Percentiles rank a stretch among this genome's conserved stretches.
Conservation (phyloP, 2,113 vertebrate species). For the Pseudolaguvia tuberculata region DNA sequence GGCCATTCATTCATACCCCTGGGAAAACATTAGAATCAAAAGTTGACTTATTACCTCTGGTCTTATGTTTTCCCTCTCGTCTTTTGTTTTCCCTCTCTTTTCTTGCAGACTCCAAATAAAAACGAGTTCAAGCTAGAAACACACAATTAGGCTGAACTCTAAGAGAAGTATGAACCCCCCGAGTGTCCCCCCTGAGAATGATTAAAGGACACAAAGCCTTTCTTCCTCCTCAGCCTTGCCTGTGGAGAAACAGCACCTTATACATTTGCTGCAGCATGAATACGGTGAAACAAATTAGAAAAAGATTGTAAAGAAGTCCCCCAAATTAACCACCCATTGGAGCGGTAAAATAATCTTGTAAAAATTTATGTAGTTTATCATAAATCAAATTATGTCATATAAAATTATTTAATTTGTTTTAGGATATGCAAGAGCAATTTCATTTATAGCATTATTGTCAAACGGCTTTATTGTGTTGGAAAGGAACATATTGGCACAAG, state of each 20-base stretch:
- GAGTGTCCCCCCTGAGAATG: slow-evolving; percentile 33
- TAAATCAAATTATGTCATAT: slow-evolving; percentile 31
- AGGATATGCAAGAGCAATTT: slow-evolving; percentile 24
- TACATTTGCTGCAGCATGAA: slow-evolving; percentile 10
- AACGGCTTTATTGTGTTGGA: slow-evolving; percentile 26
- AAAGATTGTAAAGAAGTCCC: slow-evolving; percentile 13
- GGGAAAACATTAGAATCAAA: slow-evolving; percentile 51
- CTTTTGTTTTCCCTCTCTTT: not conserved
- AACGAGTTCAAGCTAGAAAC: slow-evolving; percentile 45
- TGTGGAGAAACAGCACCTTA: slow-evolving; percentile 3
- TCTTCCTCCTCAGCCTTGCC: slow-evolving; percentile 2
- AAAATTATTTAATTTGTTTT: slow-evolving; percentile 29
- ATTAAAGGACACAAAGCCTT: slow-evolving; percentile 33
- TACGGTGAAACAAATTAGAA: slow-evolving; percentile 18
- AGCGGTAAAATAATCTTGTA: slow-evolving; percentile 23
- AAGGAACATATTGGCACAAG: slow-evolving; percentile 39
- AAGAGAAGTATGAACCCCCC: slow-evolving; percentile 35
- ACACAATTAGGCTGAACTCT: slow-evolving; percentile 48
- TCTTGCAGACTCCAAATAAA: slow-evolving; percentile 30
- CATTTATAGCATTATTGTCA: slow-evolving; percentile 35
- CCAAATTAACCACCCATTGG: slow-evolving; percentile 24
- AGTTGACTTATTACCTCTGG: slow-evolving; percentile 43
- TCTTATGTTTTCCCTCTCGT: not conserved
- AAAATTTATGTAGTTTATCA: slow-evolving; percentile 32
- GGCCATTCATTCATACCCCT: slow-evolving; percentile 31